Base-by-base conservation (phyloP, 1,140 invertebrate species). In the Nymphalis io region DNA sequence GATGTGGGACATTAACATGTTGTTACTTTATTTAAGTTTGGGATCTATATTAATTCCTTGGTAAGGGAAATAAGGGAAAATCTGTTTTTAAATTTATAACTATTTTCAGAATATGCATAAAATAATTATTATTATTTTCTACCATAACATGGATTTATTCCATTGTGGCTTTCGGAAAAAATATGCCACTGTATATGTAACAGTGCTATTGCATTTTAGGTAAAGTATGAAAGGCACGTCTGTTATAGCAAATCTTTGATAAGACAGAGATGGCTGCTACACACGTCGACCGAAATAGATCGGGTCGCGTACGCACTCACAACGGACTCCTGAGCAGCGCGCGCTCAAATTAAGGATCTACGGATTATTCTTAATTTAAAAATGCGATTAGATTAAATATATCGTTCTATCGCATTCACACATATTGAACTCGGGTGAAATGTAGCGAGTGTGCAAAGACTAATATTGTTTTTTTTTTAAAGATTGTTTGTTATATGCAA, bases 231-330 rank as follows among this genome's bases (percentile, higher is more conserved):
- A n/a, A 18, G 18, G 59, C 59, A 27, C 53, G n/a, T 79, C 72
- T 79, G 63, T 16, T 44, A 4, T 27, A 8, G 0, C 11, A 77
- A 80, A 75, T 85, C 84, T 86, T 80, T 87, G 82, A 12, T 66
- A 74, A 77, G 85, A 86, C 79, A 80, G 81, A 87, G 84, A 83
- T 73, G 80, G 76, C 64, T 75, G 80, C 79, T 74, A 70, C 70
- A 69, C 62, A 74, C 65, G 63, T 65, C 63, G 80, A 88, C 81
- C 79, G 80, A 87, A 89, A 89, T 89, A 89, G 87, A 87, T 72
- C 63, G 80, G 63, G 73, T 68, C 62, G 74, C 63, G 79, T 65
- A 78, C 81, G 76, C 86, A 76, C 66, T 48, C 69, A 42, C 18
- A 38, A 38, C 73, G 63, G 78, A 78, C 84, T 85, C 84, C 82